Evolutionary conservation across 2,797 vertebrate genomes (phyloP), one percentile per base, ranked within the genome.

Genomic region (Ambastaia sidthimunki): DNA sequence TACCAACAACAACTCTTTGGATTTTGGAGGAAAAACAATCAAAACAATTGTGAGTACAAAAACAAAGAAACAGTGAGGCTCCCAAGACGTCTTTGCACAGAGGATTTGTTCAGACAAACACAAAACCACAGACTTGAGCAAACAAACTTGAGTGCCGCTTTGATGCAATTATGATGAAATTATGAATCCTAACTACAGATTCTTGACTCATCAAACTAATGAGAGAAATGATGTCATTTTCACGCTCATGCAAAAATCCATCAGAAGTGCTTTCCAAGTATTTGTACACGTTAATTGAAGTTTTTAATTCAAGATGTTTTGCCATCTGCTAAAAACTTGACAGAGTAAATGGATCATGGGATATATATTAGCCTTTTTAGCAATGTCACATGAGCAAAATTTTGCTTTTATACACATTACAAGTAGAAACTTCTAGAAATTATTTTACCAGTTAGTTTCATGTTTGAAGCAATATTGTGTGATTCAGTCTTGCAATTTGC

Each of bases 31-130:
- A 54, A 71, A 60, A 63, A 54, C 57, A 78, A 78, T 23, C 47
- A 78, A 71, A 78, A 54, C 76, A 71, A 77, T 34, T 69, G 65
- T 69, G 52, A 52, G 57, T 34, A 71, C 41, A 52, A 62, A 78
- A 71, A 71, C 76, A 78, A 71, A 70, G 57, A 71, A 70, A 78
- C 55, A 28, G 57, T n/a, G 57, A 62, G 66, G 68, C 44, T 78
- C 67, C 57, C 67, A 70, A 71, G 76, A 70, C 15, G 28, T 71
- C 57, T 63, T 71, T 71, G 47, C 76, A 54, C 15, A 1, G 68
- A 52, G 68, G 68, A 71, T 71, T 78, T 71, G 76, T 63, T 71
- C 57, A 50, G 44, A 62, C 57, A 78, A 78, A 78, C 76, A 63
- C 7, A 1, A 62, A 60, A 71, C 34, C 66, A 48, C 41, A 69